Conservation (phyloP, 1,140 invertebrate genomes). For the Listronotus oregonensis region DNA sequence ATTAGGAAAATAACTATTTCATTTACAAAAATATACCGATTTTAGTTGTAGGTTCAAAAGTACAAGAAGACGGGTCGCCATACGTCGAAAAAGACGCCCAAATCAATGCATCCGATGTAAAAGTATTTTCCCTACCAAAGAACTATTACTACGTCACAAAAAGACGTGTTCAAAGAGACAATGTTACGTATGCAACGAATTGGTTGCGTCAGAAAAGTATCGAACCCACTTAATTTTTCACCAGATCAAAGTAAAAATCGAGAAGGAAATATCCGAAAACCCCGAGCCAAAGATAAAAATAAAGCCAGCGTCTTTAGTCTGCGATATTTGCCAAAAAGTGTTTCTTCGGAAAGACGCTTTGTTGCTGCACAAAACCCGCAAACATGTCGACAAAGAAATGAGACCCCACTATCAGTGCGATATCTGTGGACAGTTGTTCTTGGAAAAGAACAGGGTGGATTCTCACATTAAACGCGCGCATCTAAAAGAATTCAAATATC, state of each 20-base stretch:
- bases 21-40: no score
- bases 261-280: neutral
- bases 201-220: neutral
- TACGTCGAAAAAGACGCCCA: no score
- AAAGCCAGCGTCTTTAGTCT: neutral
- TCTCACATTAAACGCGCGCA: conserved; percentile 17
- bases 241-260: conserved; percentile 1
- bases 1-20: no score
- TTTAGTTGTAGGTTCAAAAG: neutral
- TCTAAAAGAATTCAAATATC: conserved; percentile 19
- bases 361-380: neutral
- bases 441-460: conserved; percentile 2
- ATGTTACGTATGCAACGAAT: neutral
- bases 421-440: conserved; percentile 9
- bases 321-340: neutral
- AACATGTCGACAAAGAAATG: conserved; percentile 9
- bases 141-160: neutral
- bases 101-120: neutral
- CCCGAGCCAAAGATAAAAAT: neutral
- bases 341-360: conserved; percentile 10
- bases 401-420: conserved; percentile 13
- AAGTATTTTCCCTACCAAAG: neutral
- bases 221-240: neutral
- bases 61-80: neutral
- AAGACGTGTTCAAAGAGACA: neutral